Evolutionary conservation across 2,797 vertebrate species (phyloP), one percentile per base, ranked within the genome.

Genomic region (Paguma larvata): DNA sequence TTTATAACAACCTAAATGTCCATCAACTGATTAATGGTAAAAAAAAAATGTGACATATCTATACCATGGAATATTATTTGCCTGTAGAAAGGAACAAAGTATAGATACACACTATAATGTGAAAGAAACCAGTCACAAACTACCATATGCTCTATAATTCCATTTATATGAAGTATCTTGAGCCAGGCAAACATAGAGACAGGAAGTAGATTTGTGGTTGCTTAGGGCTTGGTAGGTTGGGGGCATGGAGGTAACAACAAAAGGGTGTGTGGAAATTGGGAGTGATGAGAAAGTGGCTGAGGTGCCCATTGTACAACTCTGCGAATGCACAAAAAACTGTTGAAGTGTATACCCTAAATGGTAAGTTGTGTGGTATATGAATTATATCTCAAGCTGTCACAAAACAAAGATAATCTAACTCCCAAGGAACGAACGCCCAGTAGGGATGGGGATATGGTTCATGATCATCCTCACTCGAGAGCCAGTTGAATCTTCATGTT

Each of bases 41-140:
- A 51, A 7, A 51, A 7, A 86, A 91, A 85, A 67, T 14, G 0
- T 78, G 41, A 18, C 73, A 68, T 56, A 38, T 25, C 30, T 25
- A 51, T 19, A 62, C 2, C 18, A 62, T 8, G 6, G 38, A 85
- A 48, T 38, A 44, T 68, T 75, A 82, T 82, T 78, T 72, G 32
- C 8, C 44, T 63, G 82, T 46, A 68, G 62, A 78, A 82, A 94
- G 34, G 19, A 90, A 86, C 32, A 19, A 85, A 83, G 46, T 53
- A 44, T 11, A 73, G 27, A 59, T 18, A 46, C 1, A 83, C 3
- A 16, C 32, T 34, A 21, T 7, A 56, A 27, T 7, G 11, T 48
- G 59, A 87, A 91, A 91, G 34, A 90, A 88, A 13, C 25, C 65
- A 95, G 21, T 53, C 77, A 62, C 41, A 73, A 88, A 89, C 68